Evolutionary conservation across 2,797 vertebrate species (phyloP).

Genomic region (Megaceryle alcyon): DNA sequence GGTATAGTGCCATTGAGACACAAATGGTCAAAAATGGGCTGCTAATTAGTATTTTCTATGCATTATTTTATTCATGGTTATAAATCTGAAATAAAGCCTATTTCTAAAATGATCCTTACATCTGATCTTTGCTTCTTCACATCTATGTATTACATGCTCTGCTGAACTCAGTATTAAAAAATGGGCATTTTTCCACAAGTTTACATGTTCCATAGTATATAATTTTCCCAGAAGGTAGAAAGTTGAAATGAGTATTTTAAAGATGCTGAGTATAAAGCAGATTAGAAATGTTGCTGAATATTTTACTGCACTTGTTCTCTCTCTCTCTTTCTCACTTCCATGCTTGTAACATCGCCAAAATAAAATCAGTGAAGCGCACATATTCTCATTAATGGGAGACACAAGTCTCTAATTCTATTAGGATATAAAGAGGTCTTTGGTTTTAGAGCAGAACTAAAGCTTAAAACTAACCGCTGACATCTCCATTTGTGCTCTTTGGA

Average conservation of each 20-base stretch:
- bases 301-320: slow-evolving; percentile 1
- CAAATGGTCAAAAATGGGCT: not conserved
- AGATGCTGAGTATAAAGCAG: slow-evolving; percentile 7
- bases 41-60: slow-evolving; percentile 4
- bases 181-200: not conserved
- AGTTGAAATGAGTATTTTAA: not conserved
- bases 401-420: slow-evolving; percentile 28
- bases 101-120: slow-evolving; percentile 3
- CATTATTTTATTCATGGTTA: not conserved
- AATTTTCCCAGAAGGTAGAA: not conserved
- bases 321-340: not conserved
- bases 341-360: slow-evolving; percentile 46
- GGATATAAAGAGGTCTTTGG: slow-evolving; percentile 18
- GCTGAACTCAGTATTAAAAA: not conserved
- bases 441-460: slow-evolving; percentile 25
- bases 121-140: not conserved
- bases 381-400: slow-evolving; percentile 44
- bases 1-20: not conserved
- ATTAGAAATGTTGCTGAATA: slow-evolving; percentile 9
- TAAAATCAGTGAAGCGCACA: slow-evolving; percentile 31
- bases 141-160: not conserved
- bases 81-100: not conserved
- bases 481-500: not conserved
- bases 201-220: not conserved
- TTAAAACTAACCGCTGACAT: not conserved